These are phyloP conservation scores for Larimichthys polyactis DNA, from an alignment of 2,113 vertebrate genomes.

Conservation along the genomic window DNA sequence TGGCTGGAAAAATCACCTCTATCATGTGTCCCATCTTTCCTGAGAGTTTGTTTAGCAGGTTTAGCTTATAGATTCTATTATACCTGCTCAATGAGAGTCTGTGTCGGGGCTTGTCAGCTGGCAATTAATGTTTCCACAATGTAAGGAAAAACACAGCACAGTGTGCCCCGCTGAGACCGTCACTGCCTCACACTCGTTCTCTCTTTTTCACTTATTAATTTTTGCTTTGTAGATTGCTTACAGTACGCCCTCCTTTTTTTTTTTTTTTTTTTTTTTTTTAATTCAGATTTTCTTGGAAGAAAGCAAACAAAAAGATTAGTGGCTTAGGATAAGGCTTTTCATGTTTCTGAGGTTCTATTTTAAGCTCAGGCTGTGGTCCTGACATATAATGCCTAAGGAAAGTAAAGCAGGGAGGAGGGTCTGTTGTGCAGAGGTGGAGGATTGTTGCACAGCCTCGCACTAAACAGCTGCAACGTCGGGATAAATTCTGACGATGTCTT, in stretches of 20 bases:
- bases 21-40: conserved; percentile 26
- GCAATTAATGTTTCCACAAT: conserved; percentile 69
- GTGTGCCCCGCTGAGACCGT: conserved; percentile 24
- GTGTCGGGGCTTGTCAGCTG: conserved; percentile 65
- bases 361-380: conserved; percentile 54
- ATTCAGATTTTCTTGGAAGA: conserved; percentile 42
- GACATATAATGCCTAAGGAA: conserved; percentile 52
- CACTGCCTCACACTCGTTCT: conserved; percentile 1
- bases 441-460: conserved; percentile 16
- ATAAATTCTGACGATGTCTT: not conserved
- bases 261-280: conserved; percentile 4
- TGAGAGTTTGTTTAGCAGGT: conserved; percentile 33
- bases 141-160: conserved; percentile 47
- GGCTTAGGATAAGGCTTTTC: conserved; percentile 61
- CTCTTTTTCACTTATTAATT: conserved; percentile 27
- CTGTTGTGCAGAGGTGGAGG: conserved; percentile 30
- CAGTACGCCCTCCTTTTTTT: conserved; percentile 11
- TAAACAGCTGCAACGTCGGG: not conserved
- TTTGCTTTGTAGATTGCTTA: conserved; percentile 35
- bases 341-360: conserved; percentile 66
- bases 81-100: conserved; percentile 61
- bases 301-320: conserved; percentile 57
- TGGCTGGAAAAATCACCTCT: conserved; percentile 26
- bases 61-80: conserved; percentile 47
- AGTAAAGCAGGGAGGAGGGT: conserved; percentile 22